Conservation (phyloP, 1,140 invertebrate species). For the Drosophila busckii region DNA sequence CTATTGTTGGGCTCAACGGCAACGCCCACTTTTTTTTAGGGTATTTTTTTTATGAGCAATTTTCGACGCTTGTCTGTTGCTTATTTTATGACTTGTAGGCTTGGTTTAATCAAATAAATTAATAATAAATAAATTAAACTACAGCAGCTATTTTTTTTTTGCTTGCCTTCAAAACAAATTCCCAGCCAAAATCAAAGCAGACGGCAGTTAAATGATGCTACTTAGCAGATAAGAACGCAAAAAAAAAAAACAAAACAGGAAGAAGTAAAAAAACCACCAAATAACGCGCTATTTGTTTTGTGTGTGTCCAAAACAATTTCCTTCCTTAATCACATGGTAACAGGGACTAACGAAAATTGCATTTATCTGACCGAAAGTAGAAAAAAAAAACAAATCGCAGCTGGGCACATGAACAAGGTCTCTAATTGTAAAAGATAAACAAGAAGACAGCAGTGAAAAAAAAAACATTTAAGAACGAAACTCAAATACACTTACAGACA, state of each 20-base stretch:
- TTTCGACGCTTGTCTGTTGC: constrained; percentile 9
- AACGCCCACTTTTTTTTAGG: constrained; percentile 63
- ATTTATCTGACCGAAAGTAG: constrained; percentile 58
- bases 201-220: constrained; percentile 71
- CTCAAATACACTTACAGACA: no score
- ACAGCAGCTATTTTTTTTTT: neutral
- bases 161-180: no score
- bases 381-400: constrained; percentile 48
- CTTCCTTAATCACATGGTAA: constrained; percentile 77
- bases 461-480: no score
- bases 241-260: neutral
- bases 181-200: constrained; percentile 27
- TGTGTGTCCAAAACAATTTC: constrained; percentile 78
- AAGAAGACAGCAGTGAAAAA: no score
- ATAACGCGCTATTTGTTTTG: constrained; percentile 55
- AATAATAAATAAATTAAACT: constrained; percentile 24
- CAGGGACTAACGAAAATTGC: constrained; percentile 53
- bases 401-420: constrained; percentile 50
- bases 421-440: constrained; percentile 75
- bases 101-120: neutral
- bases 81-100: neutral
- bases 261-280: neutral
- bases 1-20: constrained; percentile 56
- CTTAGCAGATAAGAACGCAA: constrained; percentile 53
- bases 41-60: constrained; percentile 49